A percentile compares a stretch with the other conserved stretches of the same genome.
These are phyloP conservation scores for Bambusicola thoracicus DNA, from an alignment of 2,113 vertebrate genomes.

Conservation along the genomic window DNA sequence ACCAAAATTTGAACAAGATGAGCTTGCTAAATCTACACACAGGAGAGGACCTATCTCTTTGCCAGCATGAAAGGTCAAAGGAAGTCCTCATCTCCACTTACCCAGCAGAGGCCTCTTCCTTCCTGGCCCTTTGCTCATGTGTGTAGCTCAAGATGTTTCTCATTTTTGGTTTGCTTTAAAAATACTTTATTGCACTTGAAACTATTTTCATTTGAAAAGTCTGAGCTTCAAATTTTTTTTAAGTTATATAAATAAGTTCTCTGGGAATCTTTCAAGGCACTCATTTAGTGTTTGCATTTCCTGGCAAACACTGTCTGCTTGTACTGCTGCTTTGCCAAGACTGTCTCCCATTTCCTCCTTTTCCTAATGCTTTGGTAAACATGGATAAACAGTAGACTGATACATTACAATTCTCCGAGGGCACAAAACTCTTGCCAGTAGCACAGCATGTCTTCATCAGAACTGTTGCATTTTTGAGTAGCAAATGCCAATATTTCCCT, in stretches of 20 bases:
- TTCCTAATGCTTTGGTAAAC: background rate
- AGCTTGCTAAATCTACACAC: background rate
- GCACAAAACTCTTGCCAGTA: background rate
- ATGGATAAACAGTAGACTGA: background rate
- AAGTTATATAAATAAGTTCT: background rate
- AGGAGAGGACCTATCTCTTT: background rate
- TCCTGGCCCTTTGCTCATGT: fast-evolving
- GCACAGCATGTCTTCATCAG: background rate
- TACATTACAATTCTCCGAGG: background rate
- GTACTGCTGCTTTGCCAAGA: background rate
- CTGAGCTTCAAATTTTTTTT: background rate
- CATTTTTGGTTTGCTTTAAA: background rate
- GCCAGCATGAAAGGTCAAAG: background rate
- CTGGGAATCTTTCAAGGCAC: background rate
- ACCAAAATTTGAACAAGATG: background rate
- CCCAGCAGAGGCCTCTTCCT: background rate
- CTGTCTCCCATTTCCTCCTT: background rate
- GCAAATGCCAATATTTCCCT: background rate
- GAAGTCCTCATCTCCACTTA: background rate
- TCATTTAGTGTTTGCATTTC: background rate
- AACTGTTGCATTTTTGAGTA: background rate
- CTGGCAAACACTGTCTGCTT: background rate
- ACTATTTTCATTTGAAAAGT: background rate
- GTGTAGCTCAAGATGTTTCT: background rate
- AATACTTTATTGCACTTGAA: background rate